Evolutionary conservation across 2,113 vertebrate genomes (phyloP).

Genomic region (Brachyhypopomus gauderio): DNA sequence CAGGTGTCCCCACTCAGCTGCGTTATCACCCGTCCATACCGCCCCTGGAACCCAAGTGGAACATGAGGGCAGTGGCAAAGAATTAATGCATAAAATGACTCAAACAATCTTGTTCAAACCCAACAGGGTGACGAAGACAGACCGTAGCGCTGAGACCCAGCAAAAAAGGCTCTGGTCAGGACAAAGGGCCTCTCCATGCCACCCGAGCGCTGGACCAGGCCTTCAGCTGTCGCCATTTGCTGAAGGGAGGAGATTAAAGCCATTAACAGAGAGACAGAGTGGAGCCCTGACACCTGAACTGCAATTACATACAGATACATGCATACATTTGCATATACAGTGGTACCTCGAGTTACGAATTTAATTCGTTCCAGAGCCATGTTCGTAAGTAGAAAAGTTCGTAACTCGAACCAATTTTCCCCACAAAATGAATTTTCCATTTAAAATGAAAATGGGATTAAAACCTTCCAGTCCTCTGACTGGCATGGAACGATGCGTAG

Average conservation of each 20-base stretch:
- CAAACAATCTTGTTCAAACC: background rate
- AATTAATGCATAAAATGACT: background rate
- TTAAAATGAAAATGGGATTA: too few relatives aligned
- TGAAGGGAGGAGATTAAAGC: constrained; percentile 57
- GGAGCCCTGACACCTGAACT: background rate
- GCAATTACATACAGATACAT: too few relatives aligned
- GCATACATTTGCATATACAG: too few relatives aligned
- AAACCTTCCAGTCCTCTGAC: too few relatives aligned
- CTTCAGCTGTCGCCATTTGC: constrained; percentile 88
- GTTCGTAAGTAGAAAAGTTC: too few relatives aligned
- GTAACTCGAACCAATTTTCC: too few relatives aligned
- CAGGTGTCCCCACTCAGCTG: constrained; percentile 89
- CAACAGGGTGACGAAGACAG: constrained; percentile 35
- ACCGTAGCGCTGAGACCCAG: constrained; percentile 91
- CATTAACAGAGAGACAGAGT: background rate
- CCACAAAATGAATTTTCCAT: too few relatives aligned
- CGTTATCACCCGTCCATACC: constrained; percentile 91
- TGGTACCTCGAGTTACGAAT: too few relatives aligned
- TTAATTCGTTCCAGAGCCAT: too few relatives aligned
- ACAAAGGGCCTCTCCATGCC: constrained; percentile 87
- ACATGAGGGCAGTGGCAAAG: background rate
- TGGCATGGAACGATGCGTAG: too few relatives aligned
- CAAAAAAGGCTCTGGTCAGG: constrained; percentile 84
- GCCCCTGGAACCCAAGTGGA: constrained; percentile 73
- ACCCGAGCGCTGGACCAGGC: constrained; percentile 81